These are phyloP conservation scores for Enhydra lutris DNA, from an alignment of 2,113 vertebrate species.

Conservation along the genomic window DNA sequence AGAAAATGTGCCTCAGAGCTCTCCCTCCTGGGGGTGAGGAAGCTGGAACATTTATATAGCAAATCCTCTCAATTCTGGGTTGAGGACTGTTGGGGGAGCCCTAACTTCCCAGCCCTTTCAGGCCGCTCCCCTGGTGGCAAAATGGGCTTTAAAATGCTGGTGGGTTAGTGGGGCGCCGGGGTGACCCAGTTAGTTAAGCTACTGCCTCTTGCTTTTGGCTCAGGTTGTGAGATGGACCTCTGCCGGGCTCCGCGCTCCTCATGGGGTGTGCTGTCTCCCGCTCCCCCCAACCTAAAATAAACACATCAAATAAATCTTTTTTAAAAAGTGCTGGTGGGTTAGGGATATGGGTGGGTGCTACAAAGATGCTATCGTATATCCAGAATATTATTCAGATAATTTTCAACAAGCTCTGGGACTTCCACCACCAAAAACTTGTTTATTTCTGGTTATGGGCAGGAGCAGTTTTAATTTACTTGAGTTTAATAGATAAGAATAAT, in stretches of 20 bases:
- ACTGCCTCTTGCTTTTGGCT: neutral
- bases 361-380: neutral
- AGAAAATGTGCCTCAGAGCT: neutral
- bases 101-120: neutral
- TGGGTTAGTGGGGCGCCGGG: neutral
- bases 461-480: neutral
- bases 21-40: neutral
- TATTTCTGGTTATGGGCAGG: neutral
- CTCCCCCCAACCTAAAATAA: neutral
- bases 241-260: neutral
- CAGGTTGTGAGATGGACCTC: neutral
- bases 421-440: neutral
- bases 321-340: neutral
- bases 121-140: neutral
- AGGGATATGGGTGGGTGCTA: neutral
- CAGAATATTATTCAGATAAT: neutral
- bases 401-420: neutral
- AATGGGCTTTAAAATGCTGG: neutral
- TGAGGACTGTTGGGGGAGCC: neutral
- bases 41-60: neutral
- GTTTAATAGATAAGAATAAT: neutral
- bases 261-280: neutral
- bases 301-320: neutral
- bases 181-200: neutral
- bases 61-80: neutral